Percentiles rank a stretch among this genome's conserved stretches.
Evolutionary conservation across 2,888 invertebrate genomes (phyloP).

Genomic region (Pecten maximus): DNA sequence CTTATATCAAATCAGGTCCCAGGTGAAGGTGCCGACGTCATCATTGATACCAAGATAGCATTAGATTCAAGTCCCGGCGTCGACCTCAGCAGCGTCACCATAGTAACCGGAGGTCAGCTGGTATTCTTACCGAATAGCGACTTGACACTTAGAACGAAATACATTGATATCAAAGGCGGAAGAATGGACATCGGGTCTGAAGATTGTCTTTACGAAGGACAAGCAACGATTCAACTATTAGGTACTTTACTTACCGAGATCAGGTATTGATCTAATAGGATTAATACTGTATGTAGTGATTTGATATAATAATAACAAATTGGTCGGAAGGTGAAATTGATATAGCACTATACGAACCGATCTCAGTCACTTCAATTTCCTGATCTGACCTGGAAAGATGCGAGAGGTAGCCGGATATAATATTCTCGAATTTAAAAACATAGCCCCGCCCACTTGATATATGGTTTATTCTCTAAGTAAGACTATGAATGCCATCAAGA

Average conservation of each 20-base stretch:
- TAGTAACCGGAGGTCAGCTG: slow-evolving; percentile 50
- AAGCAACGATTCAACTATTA: slow-evolving; percentile 57
- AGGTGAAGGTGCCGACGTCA: not conserved
- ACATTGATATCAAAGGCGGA: slow-evolving; percentile 59
- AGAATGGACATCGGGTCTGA: slow-evolving; percentile 60
- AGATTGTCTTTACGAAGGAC: slow-evolving; percentile 53
- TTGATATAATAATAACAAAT: not conserved
- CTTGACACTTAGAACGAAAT: slow-evolving; percentile 50
- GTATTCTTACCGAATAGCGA: slow-evolving; percentile 54
- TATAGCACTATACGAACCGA: too few relatives aligned
- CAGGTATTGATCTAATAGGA: too few relatives aligned
- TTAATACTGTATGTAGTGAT: too few relatives aligned
- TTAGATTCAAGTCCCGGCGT: not conserved
- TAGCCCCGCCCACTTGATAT: too few relatives aligned
- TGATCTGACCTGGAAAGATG: too few relatives aligned
- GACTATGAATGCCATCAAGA: too few relatives aligned
- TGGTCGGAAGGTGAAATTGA: too few relatives aligned
- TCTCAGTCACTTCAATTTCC: too few relatives aligned
- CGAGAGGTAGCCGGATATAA: too few relatives aligned
- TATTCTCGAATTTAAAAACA: too few relatives aligned
- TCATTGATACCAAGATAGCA: not conserved
- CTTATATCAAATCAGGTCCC: not conserved
- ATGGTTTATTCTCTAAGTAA: too few relatives aligned
- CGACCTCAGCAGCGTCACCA: slow-evolving; percentile 47
- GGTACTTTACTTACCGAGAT: slow-evolving; percentile 44